Evolutionary conservation across 2,797 vertebrate species (phyloP).

Genomic region (Platalea minor): DNA sequence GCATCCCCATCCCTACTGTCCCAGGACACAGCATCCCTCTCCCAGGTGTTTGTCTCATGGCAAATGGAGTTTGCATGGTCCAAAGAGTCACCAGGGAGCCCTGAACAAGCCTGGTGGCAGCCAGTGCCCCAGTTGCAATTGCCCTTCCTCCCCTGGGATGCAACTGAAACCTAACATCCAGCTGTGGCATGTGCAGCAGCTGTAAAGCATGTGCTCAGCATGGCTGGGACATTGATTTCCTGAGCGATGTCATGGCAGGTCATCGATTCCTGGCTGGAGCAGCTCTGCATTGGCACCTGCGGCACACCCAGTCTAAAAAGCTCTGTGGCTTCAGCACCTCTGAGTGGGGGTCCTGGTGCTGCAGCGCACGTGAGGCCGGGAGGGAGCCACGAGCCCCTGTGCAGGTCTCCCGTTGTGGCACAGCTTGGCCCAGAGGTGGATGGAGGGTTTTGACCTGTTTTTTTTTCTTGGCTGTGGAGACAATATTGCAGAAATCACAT

Average conservation of each 20-base stretch:
- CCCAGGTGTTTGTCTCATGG: accelerated
- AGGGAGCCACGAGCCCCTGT: background rate
- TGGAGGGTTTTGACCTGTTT: background rate
- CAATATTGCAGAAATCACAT: background rate
- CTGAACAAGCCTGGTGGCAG: background rate
- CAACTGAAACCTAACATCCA: background rate
- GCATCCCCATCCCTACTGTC: background rate
- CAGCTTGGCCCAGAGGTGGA: background rate
- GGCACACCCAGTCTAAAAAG: background rate
- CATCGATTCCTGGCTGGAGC: background rate
- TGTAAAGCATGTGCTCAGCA: background rate
- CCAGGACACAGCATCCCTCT: background rate
- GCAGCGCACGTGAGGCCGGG: background rate
- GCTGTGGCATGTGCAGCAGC: background rate
- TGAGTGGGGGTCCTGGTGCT: background rate
- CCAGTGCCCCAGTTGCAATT: background rate
- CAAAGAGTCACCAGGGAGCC: background rate
- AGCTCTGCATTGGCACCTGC: background rate
- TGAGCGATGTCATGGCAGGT: background rate
- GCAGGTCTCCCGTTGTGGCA: background rate
- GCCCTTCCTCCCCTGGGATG: background rate
- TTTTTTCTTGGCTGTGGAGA: background rate
- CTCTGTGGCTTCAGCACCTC: background rate
- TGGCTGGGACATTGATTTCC: background rate
- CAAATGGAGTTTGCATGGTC: background rate